Percentiles rank a stretch among this genome's conserved stretches.
These are phyloP conservation scores for Catamblyrhynchus diadema DNA, from an alignment of 2,797 vertebrate genomes.

Conservation along the genomic window DNA sequence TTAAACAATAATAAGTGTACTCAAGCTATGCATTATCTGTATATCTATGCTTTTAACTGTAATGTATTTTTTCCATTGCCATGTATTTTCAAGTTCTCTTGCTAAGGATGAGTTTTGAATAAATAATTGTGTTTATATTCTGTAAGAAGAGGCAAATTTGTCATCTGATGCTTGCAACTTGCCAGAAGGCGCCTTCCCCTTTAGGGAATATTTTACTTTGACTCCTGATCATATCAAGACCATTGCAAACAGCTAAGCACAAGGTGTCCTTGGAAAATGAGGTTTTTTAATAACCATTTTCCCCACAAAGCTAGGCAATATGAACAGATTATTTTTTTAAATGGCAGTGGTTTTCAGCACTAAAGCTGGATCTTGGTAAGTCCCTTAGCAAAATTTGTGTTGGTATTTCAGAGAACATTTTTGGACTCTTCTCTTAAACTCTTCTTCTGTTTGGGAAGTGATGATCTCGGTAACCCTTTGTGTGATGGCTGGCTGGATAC, in stretches of 20 bases:
- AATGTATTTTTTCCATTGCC: neutral
- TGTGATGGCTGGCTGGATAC: neutral
- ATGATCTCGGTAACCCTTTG: neutral
- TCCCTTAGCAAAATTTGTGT: neutral
- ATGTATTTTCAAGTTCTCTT: neutral
- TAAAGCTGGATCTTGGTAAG: neutral
- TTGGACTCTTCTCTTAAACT: neutral
- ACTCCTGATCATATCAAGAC: neutral
- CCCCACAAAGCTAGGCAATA: neutral
- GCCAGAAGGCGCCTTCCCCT: neutral
- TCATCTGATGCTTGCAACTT: constrained; percentile 15
- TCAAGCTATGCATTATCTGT: neutral
- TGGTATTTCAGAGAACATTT: neutral
- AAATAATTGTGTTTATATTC: constrained; percentile 11
- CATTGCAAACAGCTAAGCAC: neutral
- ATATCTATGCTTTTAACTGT: neutral
- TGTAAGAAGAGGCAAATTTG: constrained; percentile 3
- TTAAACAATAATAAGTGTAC: neutral
- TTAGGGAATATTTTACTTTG: constrained; percentile 27
- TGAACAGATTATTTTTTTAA: neutral
- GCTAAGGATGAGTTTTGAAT: neutral
- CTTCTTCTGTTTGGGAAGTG: neutral
- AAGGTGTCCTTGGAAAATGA: constrained; percentile 25
- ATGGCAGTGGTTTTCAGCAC: neutral
- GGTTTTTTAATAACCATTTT: neutral